Conservation (phyloP, 2,888 invertebrate genomes). For the Ceramica pisi region DNA sequence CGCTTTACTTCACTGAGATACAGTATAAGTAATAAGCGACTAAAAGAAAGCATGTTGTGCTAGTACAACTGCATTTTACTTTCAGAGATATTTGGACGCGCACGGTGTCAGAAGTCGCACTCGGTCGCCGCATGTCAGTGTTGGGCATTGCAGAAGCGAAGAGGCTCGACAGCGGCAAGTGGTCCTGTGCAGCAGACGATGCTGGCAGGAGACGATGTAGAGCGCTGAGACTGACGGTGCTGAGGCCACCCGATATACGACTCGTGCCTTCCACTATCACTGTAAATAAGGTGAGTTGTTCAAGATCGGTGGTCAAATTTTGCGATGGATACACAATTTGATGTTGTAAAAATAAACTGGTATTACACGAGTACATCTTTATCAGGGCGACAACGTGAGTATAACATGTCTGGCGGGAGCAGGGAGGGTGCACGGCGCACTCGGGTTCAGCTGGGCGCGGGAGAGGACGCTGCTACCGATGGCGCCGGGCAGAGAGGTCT, state of each 20-base stretch:
- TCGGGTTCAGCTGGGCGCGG: constrained; percentile 96
- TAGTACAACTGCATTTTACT: constrained; percentile 1
- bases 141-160: constrained; percentile 94
- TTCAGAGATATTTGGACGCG: constrained; percentile 93
- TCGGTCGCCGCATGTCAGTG: constrained; percentile 91
- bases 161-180: constrained; percentile 93
- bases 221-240: constrained; percentile 91
- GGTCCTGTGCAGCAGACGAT: constrained; percentile 95
- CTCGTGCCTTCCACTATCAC: constrained; percentile 93
- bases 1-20: neutral
- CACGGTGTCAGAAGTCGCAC: constrained; percentile 89
- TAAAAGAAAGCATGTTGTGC: neutral
- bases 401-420: constrained; percentile 93
- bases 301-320: neutral
- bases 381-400: constrained; percentile 93
- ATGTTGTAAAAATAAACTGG: too few relatives aligned
- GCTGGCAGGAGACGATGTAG: constrained; percentile 93
- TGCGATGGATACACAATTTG: too few relatives aligned
- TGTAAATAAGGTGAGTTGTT: constrained; percentile 91
- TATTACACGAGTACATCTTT: too few relatives aligned
- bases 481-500: constrained; percentile 94
- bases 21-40: neutral
- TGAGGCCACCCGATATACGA: constrained; percentile 92
- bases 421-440: constrained; percentile 91
- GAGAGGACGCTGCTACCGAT: constrained; percentile 94